phyloP scores from a whole-genome alignment of 92 coral and sea anemone species.

The Palythoa grandiflora region DNA sequence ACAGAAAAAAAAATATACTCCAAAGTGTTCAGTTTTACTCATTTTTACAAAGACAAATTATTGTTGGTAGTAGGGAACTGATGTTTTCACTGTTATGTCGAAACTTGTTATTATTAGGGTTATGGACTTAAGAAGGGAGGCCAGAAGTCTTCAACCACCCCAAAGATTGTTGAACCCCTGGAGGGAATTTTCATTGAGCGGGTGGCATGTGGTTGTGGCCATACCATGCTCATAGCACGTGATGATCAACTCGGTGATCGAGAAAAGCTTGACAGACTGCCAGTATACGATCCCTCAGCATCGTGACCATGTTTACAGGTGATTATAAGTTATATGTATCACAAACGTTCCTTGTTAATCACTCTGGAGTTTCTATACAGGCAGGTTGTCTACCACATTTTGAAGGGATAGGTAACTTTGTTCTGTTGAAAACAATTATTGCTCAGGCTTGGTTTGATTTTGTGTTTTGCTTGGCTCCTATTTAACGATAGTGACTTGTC shows the following conservation, averaged over 20 bases:
- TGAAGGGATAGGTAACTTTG: no score
- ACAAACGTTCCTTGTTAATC: neutral
- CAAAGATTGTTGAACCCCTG: slow-evolving; percentile 89
- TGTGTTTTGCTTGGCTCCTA: no score
- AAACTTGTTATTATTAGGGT: slow-evolving; percentile 53
- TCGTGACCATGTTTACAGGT: slow-evolving; percentile 15
- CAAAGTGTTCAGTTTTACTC: no score
- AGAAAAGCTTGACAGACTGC: slow-evolving; percentile 71
- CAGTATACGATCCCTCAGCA: slow-evolving; percentile 77
- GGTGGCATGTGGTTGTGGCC: slow-evolving; percentile 84
- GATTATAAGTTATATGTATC: neutral
- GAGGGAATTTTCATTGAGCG: slow-evolving; percentile 82
- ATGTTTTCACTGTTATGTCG: neutral
- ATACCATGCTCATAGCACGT: slow-evolving; percentile 82
- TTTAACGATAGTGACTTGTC: no score
- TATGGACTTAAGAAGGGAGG: slow-evolving; percentile 85
- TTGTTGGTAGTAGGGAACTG: no score
- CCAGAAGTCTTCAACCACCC: slow-evolving; percentile 80
- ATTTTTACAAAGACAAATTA: no score
- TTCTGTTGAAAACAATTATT: no score
- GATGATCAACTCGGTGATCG: slow-evolving; percentile 77
- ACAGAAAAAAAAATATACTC: no score
- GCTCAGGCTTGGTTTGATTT: no score
- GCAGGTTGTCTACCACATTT: no score
- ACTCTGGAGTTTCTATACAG: no score